Evolutionary conservation across 2,113 vertebrate species (phyloP), one percentile per base, ranked within the genome.

Genomic region (Misgurnus mizolepis): DNA sequence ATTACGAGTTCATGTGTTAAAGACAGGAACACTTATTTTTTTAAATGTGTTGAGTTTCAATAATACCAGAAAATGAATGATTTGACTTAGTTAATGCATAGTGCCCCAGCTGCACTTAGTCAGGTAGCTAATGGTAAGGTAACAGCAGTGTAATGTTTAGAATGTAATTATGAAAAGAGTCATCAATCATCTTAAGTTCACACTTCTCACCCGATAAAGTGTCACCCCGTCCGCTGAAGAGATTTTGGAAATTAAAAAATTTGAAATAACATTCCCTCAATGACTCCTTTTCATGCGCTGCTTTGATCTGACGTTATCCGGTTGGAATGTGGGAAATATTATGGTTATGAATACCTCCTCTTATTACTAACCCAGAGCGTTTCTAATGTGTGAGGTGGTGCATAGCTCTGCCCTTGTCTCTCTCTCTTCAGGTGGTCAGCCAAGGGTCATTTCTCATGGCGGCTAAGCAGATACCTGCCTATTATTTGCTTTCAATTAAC

Each of bases 401-500:
- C 79, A 91, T 90, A 89, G 89, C 87, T 86, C 83, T 58, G 60
- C 81, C 85, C 86, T 88, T 92, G 86, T 90, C 89, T 86, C 82
- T 70, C 60, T 62, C 60, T 71, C 60, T 83, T 62, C 60, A 40
- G 40, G 83, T 88, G 87, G 90, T 91, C 90, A 89, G 82, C 85
- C 88, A 88, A 78, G 81, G 89, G 87, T 93, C 87, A 90, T 67
- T 56, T 83, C 82, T 81, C 82, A 82, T 80, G 84, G 80, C 81
- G 82, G 76, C 62, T 67, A 78, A 83, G 78, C 68, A 82, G 84
- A 87, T 81, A 85, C 82, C 84, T 81, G 80, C 85, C 85, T 70
- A 49, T 81, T 86, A 82, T 87, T 88, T 89, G 60, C 79, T 83
- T 88, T 88, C 75, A 88, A 78, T 80, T 87, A 85, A 82, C 60